phyloP scores from a whole-genome alignment of 2,113 vertebrate species.

The Nesoenas mayeri region DNA sequence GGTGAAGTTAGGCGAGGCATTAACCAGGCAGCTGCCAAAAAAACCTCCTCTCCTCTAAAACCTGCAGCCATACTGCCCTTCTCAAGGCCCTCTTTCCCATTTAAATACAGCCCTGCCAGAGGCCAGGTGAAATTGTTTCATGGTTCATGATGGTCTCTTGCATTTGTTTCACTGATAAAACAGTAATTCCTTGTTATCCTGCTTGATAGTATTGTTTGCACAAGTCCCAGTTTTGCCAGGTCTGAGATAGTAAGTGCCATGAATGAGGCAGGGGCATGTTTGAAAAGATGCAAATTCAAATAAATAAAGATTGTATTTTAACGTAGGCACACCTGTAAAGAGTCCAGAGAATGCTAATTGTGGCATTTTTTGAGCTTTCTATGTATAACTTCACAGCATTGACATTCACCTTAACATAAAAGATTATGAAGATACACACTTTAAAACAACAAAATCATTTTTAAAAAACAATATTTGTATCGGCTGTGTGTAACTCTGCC shows the following conservation, averaged over 20 bases:
- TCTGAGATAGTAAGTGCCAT: neutral
- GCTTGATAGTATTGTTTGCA: neutral
- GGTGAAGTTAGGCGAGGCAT: no score
- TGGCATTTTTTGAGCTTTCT: neutral
- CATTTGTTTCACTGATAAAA: neutral
- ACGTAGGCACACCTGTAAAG: neutral
- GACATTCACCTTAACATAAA: neutral
- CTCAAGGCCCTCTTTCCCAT: neutral
- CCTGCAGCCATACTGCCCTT: accelerated
- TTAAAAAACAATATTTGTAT: neutral
- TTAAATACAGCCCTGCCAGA: neutral
- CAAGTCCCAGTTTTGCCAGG: neutral
- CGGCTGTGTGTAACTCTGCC: neutral
- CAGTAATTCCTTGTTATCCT: neutral
- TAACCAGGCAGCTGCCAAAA: neutral
- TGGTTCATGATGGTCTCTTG: neutral
- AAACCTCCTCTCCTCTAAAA: accelerated
- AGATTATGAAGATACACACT: neutral
- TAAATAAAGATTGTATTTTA: neutral
- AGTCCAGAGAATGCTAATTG: neutral
- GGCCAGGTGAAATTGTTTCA: neutral
- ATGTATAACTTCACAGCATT: neutral
- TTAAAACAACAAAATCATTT: neutral
- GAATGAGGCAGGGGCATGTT: neutral
- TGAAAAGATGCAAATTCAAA: neutral